Percentiles rank a stretch among this genome's conserved stretches.
Conservation (phyloP, 2,888 invertebrate species). For the Urechis unicinctus region DNA sequence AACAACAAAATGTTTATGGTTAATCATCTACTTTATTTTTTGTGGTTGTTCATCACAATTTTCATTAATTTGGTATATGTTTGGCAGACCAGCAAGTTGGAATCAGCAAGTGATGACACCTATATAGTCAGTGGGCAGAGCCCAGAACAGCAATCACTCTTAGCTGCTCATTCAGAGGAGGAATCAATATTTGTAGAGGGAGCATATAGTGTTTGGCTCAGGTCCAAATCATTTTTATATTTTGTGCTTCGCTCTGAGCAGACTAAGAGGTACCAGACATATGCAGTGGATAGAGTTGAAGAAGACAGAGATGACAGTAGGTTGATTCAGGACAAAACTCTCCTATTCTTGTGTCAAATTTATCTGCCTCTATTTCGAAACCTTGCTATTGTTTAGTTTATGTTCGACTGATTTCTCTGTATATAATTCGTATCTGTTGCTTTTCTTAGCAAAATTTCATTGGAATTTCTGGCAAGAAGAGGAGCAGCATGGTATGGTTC, state of each 20-base stretch:
- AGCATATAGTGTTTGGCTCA: conserved; percentile 72
- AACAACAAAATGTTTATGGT: no score
- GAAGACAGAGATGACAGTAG: no score
- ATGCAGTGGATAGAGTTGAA: conserved; percentile 13
- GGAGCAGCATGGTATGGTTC: conserved; percentile 23
- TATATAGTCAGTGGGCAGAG: conserved; percentile 89
- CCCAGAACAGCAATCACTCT: conserved; percentile 64
- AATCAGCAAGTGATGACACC: conserved; percentile 74
- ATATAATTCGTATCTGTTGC: background rate
- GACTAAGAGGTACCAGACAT: conserved; percentile 3
- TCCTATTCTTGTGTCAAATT: no score
- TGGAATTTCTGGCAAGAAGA: conserved; percentile 26
- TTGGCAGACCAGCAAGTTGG: conserved; percentile 62
- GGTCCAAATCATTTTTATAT: conserved; percentile 70
- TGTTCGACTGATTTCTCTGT: background rate
- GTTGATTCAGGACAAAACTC: no score
- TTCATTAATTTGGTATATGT: conserved; percentile 5
- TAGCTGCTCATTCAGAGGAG: conserved; percentile 60
- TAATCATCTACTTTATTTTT: no score
- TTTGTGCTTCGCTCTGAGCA: conserved; percentile 70
- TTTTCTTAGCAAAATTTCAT: background rate
- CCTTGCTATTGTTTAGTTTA: no score
- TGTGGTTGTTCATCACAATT: no score
- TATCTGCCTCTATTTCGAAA: conserved; percentile 16
- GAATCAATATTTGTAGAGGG: conserved; percentile 77